These are phyloP conservation scores for Caloenas nicobarica DNA, from an alignment of 2,113 vertebrate species.

Conservation along the genomic window DNA sequence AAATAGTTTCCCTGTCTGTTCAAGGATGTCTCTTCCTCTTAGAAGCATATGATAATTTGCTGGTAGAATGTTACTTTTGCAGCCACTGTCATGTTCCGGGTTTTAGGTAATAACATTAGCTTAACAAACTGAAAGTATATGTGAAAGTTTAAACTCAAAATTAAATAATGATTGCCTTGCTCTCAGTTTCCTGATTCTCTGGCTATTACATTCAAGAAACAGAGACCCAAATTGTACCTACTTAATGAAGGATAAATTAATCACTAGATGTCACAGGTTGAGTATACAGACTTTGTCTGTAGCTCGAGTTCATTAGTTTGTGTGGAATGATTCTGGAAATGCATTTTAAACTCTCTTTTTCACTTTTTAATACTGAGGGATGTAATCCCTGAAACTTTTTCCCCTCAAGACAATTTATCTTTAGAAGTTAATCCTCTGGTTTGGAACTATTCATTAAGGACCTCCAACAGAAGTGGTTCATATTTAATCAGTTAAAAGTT, in stretches of 20 bases:
- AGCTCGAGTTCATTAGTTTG: neutral
- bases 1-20: neutral
- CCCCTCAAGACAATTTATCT: neutral
- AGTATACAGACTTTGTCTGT: neutral
- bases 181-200: neutral
- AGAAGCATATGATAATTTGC: neutral
- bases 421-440: too few species aligned
- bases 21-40: neutral
- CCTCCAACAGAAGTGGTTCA: neutral
- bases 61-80: neutral
- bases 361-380: neutral
- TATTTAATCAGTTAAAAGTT: neutral
- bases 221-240: neutral
- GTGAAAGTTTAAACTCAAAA: neutral
- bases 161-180: neutral
- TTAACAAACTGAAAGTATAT: neutral
- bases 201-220: neutral
- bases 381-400: neutral
- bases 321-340: neutral
- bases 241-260: neutral
- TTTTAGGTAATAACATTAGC: neutral
- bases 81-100: neutral
- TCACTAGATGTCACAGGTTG: neutral
- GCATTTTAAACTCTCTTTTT: neutral
- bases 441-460: neutral